These are phyloP conservation scores for Hyla sarda DNA, from an alignment of 2,113 vertebrate genomes.

Conservation along the genomic window DNA sequence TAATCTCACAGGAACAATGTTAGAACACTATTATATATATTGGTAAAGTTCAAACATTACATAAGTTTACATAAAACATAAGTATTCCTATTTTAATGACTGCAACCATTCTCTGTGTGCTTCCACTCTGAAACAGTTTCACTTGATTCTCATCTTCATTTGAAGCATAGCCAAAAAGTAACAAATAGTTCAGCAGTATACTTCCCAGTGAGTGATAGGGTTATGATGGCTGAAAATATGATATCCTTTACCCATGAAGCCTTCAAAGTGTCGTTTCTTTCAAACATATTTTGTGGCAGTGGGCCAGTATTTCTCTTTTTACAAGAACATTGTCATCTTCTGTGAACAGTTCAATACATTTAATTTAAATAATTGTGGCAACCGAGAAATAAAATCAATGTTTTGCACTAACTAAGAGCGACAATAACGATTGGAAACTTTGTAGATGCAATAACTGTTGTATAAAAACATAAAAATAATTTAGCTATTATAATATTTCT, in stretches of 20 bases:
- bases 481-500: neutral
- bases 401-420: neutral
- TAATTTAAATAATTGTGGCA: conserved; percentile 26
- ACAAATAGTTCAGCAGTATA: conserved; percentile 4
- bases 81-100: neutral
- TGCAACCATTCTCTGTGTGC: neutral
- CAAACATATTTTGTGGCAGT: conserved; percentile 31
- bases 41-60: too few species aligned
- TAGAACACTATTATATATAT: too few species aligned
- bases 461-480: neutral
- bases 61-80: too few species aligned
- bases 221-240: conserved; percentile 28
- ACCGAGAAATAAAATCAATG: conserved; percentile 30
- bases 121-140: neutral
- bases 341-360: conserved; percentile 40
- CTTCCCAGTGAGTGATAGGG: conserved; percentile 10
- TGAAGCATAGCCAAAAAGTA: conserved; percentile 6
- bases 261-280: conserved; percentile 23
- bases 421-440: neutral
- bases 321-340: conserved; percentile 41
- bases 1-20: too few species aligned
- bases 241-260: conserved; percentile 22
- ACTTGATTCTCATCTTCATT: neutral
- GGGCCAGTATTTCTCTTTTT: conserved; percentile 21
- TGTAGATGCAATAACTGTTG: neutral